phyloP scores from a whole-genome alignment of 2,113 vertebrate species.

The Beaufortia kweichowensis region DNA sequence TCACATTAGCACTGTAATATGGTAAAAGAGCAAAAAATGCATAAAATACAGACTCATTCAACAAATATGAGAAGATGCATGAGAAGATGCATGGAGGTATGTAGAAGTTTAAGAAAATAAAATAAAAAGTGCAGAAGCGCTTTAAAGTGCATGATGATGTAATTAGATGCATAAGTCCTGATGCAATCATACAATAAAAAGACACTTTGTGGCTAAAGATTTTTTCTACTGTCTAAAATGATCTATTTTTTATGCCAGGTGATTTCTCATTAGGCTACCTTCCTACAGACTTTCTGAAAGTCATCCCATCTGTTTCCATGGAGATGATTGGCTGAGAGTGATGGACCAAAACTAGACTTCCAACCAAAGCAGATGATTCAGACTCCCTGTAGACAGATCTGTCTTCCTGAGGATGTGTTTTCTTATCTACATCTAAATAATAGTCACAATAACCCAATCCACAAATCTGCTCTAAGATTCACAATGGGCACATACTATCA shows the following conservation, averaged over 20 bases:
- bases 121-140: constrained; percentile 19
- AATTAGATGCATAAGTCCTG: constrained; percentile 32
- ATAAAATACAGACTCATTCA: neutral
- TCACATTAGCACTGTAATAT: neutral
- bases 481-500: constrained; percentile 15
- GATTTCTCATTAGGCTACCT: constrained; percentile 31
- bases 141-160: constrained; percentile 27
- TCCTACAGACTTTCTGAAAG: constrained; percentile 37
- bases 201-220: neutral
- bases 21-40: neutral
- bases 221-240: neutral
- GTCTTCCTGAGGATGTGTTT: constrained; percentile 1
- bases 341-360: constrained; percentile 12
- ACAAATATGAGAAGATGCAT: too few species aligned
- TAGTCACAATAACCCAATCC: neutral
- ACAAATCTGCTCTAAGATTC: constrained; percentile 19
- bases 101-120: too few species aligned
- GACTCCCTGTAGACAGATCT: constrained; percentile 11
- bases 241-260: constrained; percentile 33
- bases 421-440: constrained; percentile 1
- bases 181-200: neutral
- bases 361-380: constrained; percentile 22
- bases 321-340: constrained; percentile 24
- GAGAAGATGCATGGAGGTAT: too few species aligned
- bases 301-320: constrained; percentile 41